Percentiles rank a stretch among this genome's conserved stretches.
These are phyloP conservation scores for Odontocerum albicorne DNA, from an alignment of 2,888 invertebrate species.

Conservation along the genomic window DNA sequence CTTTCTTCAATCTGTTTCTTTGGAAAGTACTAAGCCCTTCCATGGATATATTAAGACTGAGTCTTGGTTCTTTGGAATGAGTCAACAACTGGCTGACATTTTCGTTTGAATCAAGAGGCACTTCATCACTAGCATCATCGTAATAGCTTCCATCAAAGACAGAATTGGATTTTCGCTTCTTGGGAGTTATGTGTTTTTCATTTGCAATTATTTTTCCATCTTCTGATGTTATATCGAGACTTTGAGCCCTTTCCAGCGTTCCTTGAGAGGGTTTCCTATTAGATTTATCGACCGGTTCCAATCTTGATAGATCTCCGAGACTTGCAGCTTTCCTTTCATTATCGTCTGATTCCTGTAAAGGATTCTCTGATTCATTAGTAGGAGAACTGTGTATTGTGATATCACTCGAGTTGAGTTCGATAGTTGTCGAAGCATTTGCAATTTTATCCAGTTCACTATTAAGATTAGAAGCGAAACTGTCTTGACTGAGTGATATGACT, in stretches of 20 bases:
- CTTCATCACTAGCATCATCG: slow-evolving; percentile 50
- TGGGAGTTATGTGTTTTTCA: slow-evolving; percentile 54
- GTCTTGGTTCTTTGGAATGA: slow-evolving; percentile 58
- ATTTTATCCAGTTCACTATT: slow-evolving; percentile 45
- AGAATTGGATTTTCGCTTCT: slow-evolving; percentile 68
- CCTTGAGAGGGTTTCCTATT: slow-evolving; percentile 54
- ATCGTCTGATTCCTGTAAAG: slow-evolving; percentile 56
- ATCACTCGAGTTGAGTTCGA: slow-evolving; percentile 73
- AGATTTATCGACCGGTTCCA: slow-evolving; percentile 51
- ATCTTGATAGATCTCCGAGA: slow-evolving; percentile 75
- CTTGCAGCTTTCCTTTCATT: slow-evolving; percentile 77
- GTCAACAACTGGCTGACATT: slow-evolving; percentile 48
- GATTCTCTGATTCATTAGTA: slow-evolving; percentile 58
- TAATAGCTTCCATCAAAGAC: slow-evolving; percentile 54
- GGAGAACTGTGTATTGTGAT: slow-evolving; percentile 74
- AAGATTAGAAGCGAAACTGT: slow-evolving; percentile 42
- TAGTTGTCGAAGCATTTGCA: slow-evolving; percentile 57
- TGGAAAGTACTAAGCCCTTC: slow-evolving; percentile 71
- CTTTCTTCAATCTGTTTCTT: slow-evolving; percentile 69
- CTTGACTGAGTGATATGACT: slow-evolving; percentile 52
- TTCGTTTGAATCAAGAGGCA: slow-evolving; percentile 49
- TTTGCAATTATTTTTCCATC: slow-evolving; percentile 47
- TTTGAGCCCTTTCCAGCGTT: slow-evolving; percentile 76
- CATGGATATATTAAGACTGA: slow-evolving; percentile 59
- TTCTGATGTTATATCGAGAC: slow-evolving; percentile 70